These are phyloP conservation scores for Mythimna lalbum DNA, from an alignment of 2,888 invertebrate genomes.

Conservation along the genomic window DNA sequence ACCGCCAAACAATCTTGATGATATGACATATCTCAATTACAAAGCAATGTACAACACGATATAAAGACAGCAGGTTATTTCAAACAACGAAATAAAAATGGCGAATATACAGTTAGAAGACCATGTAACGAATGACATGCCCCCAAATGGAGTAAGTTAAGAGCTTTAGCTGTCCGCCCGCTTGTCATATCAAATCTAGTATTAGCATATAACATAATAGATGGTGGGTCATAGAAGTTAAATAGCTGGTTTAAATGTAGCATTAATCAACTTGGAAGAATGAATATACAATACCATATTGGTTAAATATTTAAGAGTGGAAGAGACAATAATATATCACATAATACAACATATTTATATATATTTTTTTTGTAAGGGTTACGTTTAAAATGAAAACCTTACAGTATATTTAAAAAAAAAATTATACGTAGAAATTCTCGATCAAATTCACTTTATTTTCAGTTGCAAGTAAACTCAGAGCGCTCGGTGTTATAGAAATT, in stretches of 20 bases:
- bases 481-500: too few species aligned
- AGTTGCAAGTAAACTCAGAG: too few species aligned
- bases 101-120: slow-evolving; percentile 38
- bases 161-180: slow-evolving; percentile 54
- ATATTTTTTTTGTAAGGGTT: too few species aligned
- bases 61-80: slow-evolving; percentile 4
- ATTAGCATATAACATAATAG: slow-evolving; percentile 71
- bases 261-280: slow-evolving; percentile 52
- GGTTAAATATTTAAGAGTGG: slow-evolving; percentile 10
- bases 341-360: too few species aligned
- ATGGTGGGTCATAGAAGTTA: slow-evolving; percentile 63
- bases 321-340: neutral
- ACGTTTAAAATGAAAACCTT: too few species aligned
- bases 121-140: slow-evolving; percentile 44
- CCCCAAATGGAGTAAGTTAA: slow-evolving; percentile 52
- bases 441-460: too few species aligned
- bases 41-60: slow-evolving; percentile 15
- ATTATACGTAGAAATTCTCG: too few species aligned
- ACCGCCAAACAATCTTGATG: slow-evolving; percentile 4
- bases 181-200: slow-evolving; percentile 63
- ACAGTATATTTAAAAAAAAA: too few species aligned
- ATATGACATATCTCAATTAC: slow-evolving; percentile 25
- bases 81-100: slow-evolving; percentile 24
- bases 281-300: neutral
- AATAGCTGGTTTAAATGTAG: slow-evolving; percentile 44